These are phyloP conservation scores for Stegostoma tigrinum DNA, from an alignment of 2,113 vertebrate genomes.

Conservation along the genomic window DNA sequence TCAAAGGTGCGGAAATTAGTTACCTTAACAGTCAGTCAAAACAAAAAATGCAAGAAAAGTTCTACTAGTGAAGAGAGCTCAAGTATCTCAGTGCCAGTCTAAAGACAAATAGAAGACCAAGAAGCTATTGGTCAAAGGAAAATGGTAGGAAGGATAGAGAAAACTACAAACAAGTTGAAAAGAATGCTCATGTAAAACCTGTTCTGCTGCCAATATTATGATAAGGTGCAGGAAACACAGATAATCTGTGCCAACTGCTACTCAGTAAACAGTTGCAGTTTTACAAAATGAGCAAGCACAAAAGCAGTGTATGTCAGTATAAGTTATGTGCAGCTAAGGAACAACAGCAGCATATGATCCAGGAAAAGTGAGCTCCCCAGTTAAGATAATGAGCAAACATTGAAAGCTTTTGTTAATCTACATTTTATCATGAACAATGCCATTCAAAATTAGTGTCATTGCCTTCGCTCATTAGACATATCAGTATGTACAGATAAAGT, in stretches of 20 bases:
- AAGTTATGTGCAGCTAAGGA: slow-evolving; percentile 49
- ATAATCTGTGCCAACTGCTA: slow-evolving; percentile 45
- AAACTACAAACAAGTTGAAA: slow-evolving; percentile 46
- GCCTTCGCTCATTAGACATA: slow-evolving; percentile 8
- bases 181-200: slow-evolving; percentile 48
- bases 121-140: slow-evolving; percentile 37
- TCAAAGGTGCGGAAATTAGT: slow-evolving; percentile 14
- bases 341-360: slow-evolving; percentile 42
- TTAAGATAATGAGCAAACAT: slow-evolving; percentile 61
- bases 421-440: slow-evolving; percentile 38
- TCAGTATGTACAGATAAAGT: slow-evolving; percentile 20
- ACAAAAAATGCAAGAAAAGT: not conserved
- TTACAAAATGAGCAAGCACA: slow-evolving; percentile 50
- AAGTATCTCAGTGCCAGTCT: slow-evolving; percentile 40
- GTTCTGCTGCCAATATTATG: slow-evolving; percentile 48
- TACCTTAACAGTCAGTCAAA: not conserved
- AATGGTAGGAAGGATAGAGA: slow-evolving; percentile 38
- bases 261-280: slow-evolving; percentile 55
- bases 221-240: slow-evolving; percentile 46
- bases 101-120: not conserved
- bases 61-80: not conserved
- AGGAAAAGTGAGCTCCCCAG: slow-evolving; percentile 54
- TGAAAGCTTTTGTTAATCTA: slow-evolving; percentile 39
- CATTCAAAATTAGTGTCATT: slow-evolving; percentile 28
- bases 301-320: slow-evolving; percentile 45